Percentiles rank a stretch among this genome's conserved stretches.
Conservation (phyloP, 2,113 vertebrate species). For the Garra rufa region DNA sequence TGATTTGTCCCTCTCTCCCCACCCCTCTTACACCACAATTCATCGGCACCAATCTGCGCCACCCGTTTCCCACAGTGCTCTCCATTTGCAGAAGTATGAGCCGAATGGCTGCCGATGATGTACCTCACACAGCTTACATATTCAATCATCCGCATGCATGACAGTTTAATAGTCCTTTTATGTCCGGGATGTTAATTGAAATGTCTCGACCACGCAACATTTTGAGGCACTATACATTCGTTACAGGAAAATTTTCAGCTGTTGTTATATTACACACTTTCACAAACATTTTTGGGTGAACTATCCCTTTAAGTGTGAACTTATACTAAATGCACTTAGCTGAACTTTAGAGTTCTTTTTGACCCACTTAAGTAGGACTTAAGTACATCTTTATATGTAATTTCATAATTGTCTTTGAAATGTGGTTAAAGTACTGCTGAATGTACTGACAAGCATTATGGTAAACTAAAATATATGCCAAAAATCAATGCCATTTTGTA, state of each 20-base stretch:
- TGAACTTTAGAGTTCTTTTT: background rate
- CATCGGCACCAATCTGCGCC: constrained; percentile 56
- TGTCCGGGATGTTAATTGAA: constrained; percentile 76
- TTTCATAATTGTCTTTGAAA: background rate
- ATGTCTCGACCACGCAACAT: constrained; percentile 70
- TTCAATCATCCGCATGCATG: constrained; percentile 70
- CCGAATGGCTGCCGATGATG: constrained; percentile 43
- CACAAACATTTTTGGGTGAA: constrained; percentile 62
- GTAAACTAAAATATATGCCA: background rate
- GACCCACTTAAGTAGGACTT: background rate
- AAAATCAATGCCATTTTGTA: too few relatives aligned
- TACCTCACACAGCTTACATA: constrained; percentile 61
- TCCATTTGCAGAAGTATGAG: constrained; percentile 68
- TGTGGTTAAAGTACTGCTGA: background rate
- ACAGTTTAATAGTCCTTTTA: constrained; percentile 77
- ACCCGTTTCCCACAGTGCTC: constrained; percentile 59
- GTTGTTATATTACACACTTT: constrained; percentile 59
- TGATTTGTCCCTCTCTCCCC: constrained; percentile 50
- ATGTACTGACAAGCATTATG: background rate
- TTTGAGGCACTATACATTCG: constrained; percentile 71
- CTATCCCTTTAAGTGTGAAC: background rate
- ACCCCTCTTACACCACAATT: constrained; percentile 64
- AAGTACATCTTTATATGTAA: background rate
- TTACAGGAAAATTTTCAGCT: constrained; percentile 65
- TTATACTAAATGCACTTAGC: background rate